Base-by-base conservation (phyloP, 2,113 vertebrate species). In the Rhagologus leucostigma region DNA sequence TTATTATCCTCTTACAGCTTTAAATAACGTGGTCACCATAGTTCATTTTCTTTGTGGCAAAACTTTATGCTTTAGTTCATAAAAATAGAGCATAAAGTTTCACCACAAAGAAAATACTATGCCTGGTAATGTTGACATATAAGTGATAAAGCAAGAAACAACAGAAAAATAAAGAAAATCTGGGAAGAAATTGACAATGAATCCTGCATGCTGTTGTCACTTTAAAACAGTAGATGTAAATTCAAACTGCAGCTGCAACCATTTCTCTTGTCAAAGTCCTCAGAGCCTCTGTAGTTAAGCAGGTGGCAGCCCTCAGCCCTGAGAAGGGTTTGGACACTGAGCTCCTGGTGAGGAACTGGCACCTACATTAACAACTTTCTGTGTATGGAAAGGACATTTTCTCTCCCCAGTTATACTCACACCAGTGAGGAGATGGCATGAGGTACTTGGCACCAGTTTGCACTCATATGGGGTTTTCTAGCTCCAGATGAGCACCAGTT, bases 21-120 rank as follows among this genome's bases (percentile, higher is more conserved):
- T 73, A 91, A 93, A 60, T n/a, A 70, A 85, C 4, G 0, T 29
- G 53, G 56, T 75, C 35, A 46, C 44, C 41, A 42, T 7, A 84
- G 77, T 37, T 81, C 19, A 30, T 77, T 84, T 84, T 87, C 64
- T 70, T 63, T 42, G 35, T 21, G 55, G 41, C 13, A 30, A 64
- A 93, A 52, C 41, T 47, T 56, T 19, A 60, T 44, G 30, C 21
- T 84, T 46, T 52, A 87, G 42, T 77, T 95, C 78, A 85, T 85
- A 89, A 94, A 93, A 94, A 76, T 1, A 69, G 29, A 89, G 33
- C 21, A 86, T 63, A 78, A 92, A 89, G 44, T 80, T 85, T 84
- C 32, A 23, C n/a, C 75, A 67, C 67, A 44, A 83, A 80, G 37
- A 65, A 76, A 84, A 67, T 26, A 23, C 10, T 57, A 24, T 42